These are phyloP conservation scores for Caenorhabditis imperialis DNA, from an alignment of 2,888 invertebrate genomes.

Conservation along the genomic window DNA sequence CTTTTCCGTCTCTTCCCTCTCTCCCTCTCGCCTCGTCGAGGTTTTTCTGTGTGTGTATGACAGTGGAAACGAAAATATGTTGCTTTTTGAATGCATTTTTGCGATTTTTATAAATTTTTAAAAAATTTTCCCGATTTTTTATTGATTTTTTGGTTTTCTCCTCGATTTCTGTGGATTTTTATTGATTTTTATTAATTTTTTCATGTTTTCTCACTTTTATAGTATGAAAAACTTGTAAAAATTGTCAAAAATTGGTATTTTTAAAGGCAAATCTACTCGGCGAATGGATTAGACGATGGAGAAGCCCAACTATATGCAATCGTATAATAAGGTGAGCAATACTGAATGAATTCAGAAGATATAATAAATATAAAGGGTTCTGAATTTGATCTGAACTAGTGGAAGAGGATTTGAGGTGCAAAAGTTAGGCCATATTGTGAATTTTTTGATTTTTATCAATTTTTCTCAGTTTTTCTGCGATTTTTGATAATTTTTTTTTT, in stretches of 20 bases:
- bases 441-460: no score
- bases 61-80: constrained; percentile 1
- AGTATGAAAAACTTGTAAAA: no score
- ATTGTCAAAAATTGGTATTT: background rate
- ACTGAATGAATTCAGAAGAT: no score
- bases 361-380: no score
- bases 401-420: no score
- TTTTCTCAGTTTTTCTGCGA: no score
- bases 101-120: background rate
- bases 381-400: no score
- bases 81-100: background rate
- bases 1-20: constrained; percentile 21
- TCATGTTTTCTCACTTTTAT: no score
- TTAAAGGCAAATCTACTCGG: background rate
- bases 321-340: constrained; percentile 49
- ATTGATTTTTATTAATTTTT: no score
- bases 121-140: background rate
- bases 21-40: constrained; percentile 6
- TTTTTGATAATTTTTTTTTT: no score
- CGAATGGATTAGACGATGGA: constrained; percentile 57
- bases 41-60: constrained; percentile 7
- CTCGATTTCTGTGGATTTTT: no score
- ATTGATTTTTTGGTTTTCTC: constrained; percentile 2
- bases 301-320: constrained; percentile 48
- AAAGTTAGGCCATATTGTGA: no score